phyloP scores from a whole-genome alignment of 2,797 vertebrate species.

The Pachyuromys duprasi region DNA sequence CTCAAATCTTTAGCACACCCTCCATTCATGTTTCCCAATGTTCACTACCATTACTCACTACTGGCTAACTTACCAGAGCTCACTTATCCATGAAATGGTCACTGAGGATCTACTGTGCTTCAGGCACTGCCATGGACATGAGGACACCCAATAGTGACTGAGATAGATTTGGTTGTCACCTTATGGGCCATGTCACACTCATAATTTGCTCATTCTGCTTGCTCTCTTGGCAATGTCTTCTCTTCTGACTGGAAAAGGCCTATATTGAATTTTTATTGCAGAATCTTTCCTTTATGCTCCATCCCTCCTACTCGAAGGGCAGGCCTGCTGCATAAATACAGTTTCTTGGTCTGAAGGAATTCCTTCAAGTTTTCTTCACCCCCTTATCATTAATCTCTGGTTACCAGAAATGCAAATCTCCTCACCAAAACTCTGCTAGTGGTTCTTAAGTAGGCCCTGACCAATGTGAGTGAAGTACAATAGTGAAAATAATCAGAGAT shows the following conservation, averaged over 20 bases:
- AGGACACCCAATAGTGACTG: not conserved
- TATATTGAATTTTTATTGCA: not conserved
- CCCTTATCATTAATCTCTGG: not conserved
- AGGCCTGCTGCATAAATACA: not conserved
- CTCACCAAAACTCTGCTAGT: not conserved
- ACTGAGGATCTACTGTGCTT: not conserved
- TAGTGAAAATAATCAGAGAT: not conserved
- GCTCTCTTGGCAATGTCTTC: not conserved
- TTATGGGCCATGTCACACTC: not conserved
- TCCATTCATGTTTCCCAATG: not conserved
- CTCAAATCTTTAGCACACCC: not conserved
- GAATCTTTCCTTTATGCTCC: not conserved
- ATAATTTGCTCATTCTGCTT: not conserved
- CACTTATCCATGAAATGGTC: not conserved
- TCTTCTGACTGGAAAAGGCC: not conserved
- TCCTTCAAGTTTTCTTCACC: not conserved
- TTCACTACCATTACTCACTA: not conserved
- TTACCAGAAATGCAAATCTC: constrained; percentile 11
- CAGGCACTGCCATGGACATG: not conserved
- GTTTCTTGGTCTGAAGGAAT: not conserved
- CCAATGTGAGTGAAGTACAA: not conserved
- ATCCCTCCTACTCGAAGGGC: no score
- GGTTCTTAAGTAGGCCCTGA: not conserved
- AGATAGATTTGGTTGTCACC: not conserved
- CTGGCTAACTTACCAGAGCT: not conserved